Conservation (phyloP, 1,140 invertebrate species). For the Leptoteleia sp. region DNA sequence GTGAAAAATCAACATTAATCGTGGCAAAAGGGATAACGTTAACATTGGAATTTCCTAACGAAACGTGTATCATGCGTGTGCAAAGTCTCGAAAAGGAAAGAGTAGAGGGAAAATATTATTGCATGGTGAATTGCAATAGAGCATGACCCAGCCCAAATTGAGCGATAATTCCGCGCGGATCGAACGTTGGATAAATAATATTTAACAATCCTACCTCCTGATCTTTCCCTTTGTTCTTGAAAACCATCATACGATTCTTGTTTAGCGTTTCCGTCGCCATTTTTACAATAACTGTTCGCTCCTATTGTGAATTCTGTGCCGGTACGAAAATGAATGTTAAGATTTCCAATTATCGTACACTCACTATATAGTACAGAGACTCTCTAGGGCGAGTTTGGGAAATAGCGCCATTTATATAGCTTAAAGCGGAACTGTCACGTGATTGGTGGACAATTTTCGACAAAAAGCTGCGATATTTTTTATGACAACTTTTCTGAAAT, state of each 20-base stretch:
- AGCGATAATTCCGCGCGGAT: not conserved
- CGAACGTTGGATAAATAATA: not conserved
- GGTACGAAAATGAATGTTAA: conserved; percentile 53
- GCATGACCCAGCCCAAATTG: conserved; percentile 14
- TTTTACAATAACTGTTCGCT: conserved; percentile 82
- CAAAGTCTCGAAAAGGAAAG: too few species aligned
- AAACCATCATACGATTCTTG: conserved; percentile 93
- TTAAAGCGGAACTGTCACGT: too few species aligned
- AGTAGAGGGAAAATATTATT: conserved; percentile 31
- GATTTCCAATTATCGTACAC: conserved; percentile 35
- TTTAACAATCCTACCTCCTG: conserved; percentile 90
- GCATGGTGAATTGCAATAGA: conserved; percentile 23
- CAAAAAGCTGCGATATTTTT: too few species aligned
- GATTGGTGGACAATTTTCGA: too few species aligned
- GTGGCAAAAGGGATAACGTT: not conserved
- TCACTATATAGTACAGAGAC: conserved; percentile 18
- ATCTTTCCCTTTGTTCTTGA: conserved; percentile 98
- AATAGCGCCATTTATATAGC: too few species aligned
- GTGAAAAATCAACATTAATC: not conserved
- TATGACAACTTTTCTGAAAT: too few species aligned
- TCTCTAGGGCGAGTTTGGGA: too few species aligned
- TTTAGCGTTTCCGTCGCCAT: conserved; percentile 89
- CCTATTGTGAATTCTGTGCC: conserved; percentile 55
- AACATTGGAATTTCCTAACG: conserved; percentile 3
- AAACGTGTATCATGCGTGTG: conserved; percentile 36